Evolutionary conservation across 2,888 invertebrate genomes (phyloP).

Genomic region (Quadriops clusia): DNA sequence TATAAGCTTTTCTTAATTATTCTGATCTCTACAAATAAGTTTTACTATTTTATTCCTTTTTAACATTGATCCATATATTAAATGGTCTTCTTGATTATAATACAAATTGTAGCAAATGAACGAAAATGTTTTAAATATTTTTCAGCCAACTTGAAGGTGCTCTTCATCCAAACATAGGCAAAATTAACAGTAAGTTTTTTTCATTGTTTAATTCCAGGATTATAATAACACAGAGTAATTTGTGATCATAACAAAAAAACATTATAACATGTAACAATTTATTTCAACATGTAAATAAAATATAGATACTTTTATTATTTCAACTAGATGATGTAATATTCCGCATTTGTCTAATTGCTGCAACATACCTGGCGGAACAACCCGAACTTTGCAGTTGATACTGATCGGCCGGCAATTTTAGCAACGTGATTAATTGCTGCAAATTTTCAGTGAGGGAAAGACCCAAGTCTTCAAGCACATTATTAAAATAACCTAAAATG

Average conservation of each 20-base stretch:
- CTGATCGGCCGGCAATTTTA: conserved; percentile 55
- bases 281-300: conserved; percentile 4
- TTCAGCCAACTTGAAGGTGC: too few species aligned
- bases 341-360: conserved; percentile 66
- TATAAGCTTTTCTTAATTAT: background rate
- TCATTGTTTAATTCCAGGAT: too few species aligned
- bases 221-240: too few species aligned
- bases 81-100: background rate
- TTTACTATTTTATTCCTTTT: background rate
- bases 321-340: conserved; percentile 42
- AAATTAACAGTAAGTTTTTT: too few species aligned
- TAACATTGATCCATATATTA: background rate
- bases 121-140: too few species aligned
- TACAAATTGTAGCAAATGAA: background rate
- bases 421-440: conserved; percentile 51
- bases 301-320: conserved; percentile 2
- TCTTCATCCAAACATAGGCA: too few species aligned
- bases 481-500: conserved; percentile 61
- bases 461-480: conserved; percentile 73
- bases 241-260: too few species aligned
- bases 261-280: conserved; percentile 3
- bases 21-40: too few species aligned
- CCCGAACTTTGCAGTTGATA: conserved; percentile 53
- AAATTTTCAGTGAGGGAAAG: conserved; percentile 56
- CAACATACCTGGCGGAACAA: conserved; percentile 59